These are phyloP conservation scores for Hycleus cichorii DNA, from an alignment of 1,140 invertebrate species.

Conservation along the genomic window DNA sequence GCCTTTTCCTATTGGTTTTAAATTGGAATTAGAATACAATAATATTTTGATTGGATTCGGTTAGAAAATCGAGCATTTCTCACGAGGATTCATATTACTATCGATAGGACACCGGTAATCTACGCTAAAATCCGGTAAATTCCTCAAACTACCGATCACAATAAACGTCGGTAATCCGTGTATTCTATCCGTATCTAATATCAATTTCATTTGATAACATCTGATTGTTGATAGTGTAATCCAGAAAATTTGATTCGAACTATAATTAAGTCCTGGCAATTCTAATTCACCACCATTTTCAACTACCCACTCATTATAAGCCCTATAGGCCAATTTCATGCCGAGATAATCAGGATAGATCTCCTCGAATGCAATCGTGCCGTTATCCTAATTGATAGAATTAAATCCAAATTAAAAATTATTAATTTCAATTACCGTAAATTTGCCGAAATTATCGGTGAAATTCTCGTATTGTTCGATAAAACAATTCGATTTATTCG, in stretches of 20 bases:
- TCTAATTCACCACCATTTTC: conserved; percentile 52
- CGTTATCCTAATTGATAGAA: conserved; percentile 61
- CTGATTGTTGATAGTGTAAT: conserved; percentile 33
- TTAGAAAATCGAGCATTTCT: conserved; percentile 66
- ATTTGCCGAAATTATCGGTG: neutral
- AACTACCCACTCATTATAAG: conserved; percentile 64
- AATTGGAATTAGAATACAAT: no score
- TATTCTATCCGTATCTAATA: neutral
- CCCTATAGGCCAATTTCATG: conserved; percentile 78
- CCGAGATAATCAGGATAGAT: conserved; percentile 81
- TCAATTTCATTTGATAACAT: conserved; percentile 23
- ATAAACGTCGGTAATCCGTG: conserved; percentile 32
- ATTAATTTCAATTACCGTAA: neutral
- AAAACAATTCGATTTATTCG: conserved; percentile 15
- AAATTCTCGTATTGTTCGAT: conserved; percentile 24
- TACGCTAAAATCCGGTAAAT: conserved; percentile 55
- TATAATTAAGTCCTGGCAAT: conserved; percentile 46
- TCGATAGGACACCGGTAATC: conserved; percentile 54
- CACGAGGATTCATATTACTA: conserved; percentile 56
- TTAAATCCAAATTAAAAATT: neutral
- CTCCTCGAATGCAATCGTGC: conserved; percentile 80
- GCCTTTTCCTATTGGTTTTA: no score
- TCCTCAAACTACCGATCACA: conserved; percentile 57
- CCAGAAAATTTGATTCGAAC: conserved; percentile 57
- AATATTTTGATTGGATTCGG: conserved; percentile 30